phyloP scores from a whole-genome alignment of 2,888 invertebrate species.

The Petrophora chlorosata region DNA sequence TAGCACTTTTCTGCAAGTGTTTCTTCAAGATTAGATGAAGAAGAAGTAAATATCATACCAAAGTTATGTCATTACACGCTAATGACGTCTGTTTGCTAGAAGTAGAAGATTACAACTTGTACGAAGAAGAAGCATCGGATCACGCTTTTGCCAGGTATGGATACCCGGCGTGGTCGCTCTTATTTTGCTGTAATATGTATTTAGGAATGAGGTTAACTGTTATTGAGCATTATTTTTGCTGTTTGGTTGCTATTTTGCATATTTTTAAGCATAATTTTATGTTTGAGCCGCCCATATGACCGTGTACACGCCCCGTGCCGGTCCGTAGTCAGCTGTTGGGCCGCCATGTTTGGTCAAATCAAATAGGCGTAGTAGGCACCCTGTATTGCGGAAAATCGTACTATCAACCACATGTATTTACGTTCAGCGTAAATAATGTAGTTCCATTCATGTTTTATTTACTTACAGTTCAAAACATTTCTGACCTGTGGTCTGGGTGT shows the following conservation, averaged over 20 bases:
- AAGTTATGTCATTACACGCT: conserved; percentile 82
- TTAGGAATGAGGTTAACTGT: background rate
- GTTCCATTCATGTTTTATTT: conserved; percentile 48
- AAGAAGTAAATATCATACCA: conserved; percentile 55
- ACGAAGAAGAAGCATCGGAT: conserved; percentile 82
- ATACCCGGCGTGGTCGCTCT: conserved; percentile 76
- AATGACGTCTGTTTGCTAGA: conserved; percentile 82
- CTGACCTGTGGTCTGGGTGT: background rate
- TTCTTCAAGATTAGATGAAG: conserved; percentile 58
- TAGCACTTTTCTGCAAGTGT: conserved; percentile 49
- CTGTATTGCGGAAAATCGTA: conserved; percentile 53
- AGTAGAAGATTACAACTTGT: conserved; percentile 81
- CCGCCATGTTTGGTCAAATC: conserved; percentile 82
- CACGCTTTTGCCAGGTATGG: conserved; percentile 81
- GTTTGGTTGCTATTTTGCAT: conserved; percentile 38
- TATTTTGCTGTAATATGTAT: conserved; percentile 23
- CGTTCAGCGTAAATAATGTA: conserved; percentile 49
- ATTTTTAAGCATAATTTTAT: conserved; percentile 20
- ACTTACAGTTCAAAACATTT: conserved; percentile 2
- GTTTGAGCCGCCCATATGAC: conserved; percentile 60
- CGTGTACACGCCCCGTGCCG: conserved; percentile 76
- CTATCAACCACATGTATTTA: conserved; percentile 58
- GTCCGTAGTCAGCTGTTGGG: conserved; percentile 83
- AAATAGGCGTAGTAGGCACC: conserved; percentile 81
- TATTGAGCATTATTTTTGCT: conserved; percentile 2